Evolutionary conservation across 2,888 invertebrate species (phyloP).

Genomic region (Oligia latruncula): DNA sequence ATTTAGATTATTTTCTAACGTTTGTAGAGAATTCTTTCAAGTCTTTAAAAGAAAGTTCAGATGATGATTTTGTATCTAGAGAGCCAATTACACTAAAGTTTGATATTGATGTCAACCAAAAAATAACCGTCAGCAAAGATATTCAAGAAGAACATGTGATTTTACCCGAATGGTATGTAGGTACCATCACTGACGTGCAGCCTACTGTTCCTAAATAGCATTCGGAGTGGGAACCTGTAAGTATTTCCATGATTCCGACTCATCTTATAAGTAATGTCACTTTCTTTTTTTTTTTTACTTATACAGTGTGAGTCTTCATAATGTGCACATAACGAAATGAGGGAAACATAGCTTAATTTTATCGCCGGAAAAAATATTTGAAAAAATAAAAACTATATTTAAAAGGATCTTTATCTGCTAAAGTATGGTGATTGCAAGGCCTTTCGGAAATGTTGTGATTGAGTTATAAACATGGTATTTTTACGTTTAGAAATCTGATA

Average conservation of each 20-base stretch:
- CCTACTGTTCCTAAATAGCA: conserved; percentile 15
- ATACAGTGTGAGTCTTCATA: too few relatives aligned
- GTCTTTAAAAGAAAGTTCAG: conserved; percentile 25
- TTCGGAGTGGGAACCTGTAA: not conserved
- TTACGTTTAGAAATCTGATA: too few relatives aligned
- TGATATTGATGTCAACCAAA: conserved; percentile 59
- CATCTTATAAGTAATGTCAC: not conserved
- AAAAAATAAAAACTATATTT: too few relatives aligned
- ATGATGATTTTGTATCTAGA: conserved; percentile 23
- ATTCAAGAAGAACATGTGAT: conserved; percentile 52
- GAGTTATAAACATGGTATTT: too few relatives aligned
- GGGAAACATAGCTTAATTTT: too few relatives aligned
- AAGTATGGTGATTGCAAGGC: too few relatives aligned
- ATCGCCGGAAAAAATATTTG: too few relatives aligned
- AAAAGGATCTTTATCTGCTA: too few relatives aligned
- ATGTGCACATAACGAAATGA: too few relatives aligned
- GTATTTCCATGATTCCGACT: not conserved
- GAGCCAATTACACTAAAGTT: conserved; percentile 65
- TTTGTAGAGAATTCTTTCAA: conserved; percentile 64
- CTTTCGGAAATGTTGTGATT: too few relatives aligned
- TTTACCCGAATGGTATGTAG: conserved; percentile 71
- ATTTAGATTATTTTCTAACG: conserved; percentile 66
- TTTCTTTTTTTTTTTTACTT: not conserved
- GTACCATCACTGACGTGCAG: not conserved
- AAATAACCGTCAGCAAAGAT: conserved; percentile 54